Evolutionary conservation across 2,888 invertebrate species (phyloP).

Genomic region (Lasius fuliginosus): DNA sequence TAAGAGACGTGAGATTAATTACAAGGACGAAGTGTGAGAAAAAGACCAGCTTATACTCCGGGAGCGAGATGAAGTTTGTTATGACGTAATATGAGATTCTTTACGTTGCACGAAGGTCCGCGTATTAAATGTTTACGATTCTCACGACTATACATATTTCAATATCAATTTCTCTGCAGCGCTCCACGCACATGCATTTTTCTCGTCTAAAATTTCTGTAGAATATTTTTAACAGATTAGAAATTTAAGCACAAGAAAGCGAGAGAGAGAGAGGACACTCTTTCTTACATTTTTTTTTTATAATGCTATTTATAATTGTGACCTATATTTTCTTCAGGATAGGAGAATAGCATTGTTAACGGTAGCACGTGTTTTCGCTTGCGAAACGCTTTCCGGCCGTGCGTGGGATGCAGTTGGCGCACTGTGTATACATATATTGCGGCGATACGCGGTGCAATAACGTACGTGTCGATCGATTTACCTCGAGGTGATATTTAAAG

Average conservation of each 20-base stretch:
- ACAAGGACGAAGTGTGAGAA: constrained; percentile 42
- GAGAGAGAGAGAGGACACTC: not conserved
- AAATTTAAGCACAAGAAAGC: not conserved
- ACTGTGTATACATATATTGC: not conserved
- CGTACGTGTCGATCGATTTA: constrained; percentile 59
- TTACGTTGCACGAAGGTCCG: not conserved
- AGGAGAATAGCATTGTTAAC: constrained; percentile 9
- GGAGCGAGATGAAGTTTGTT: constrained; percentile 1
- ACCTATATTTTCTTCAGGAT: not conserved
- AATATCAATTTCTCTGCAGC: not conserved
- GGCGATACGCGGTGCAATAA: constrained; percentile 20
- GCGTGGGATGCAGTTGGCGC: constrained; percentile 35
- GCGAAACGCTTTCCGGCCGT: not conserved
- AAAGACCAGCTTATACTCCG: not conserved
- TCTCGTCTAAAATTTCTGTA: not conserved
- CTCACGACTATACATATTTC: constrained; percentile 28
- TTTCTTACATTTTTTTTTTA: not conserved
- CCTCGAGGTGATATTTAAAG: constrained; percentile 35
- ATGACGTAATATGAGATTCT: not conserved
- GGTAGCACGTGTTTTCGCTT: constrained; percentile 17
- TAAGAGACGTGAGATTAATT: constrained; percentile 37
- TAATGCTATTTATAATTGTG: not conserved
- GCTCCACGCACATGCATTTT: not conserved
- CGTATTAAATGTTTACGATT: constrained; percentile 30
- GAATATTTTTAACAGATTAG: not conserved